Base-by-base conservation (phyloP, 1,140 invertebrate genomes). In the Polypedilum vanderplanki region DNA sequence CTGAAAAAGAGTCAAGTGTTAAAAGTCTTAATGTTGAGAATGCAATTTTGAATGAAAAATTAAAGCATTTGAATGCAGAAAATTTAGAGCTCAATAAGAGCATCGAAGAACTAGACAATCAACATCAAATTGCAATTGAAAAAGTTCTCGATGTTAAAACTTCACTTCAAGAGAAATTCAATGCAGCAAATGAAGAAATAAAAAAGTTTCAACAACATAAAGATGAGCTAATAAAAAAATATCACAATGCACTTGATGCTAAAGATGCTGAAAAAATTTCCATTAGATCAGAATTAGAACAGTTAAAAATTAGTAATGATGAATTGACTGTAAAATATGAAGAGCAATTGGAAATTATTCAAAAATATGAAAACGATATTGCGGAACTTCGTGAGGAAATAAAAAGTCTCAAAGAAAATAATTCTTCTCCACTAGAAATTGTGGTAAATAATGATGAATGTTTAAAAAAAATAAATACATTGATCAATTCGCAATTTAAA, bases 61-160 rank as follows among this genome's bases (percentile, higher is more conserved):
- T 86, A 20, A 77, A 81, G 4, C 77, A 82, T 10, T 77, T 85
- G 7, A 80, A 83, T 76, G 81, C 83, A 3, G 84, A 87, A 76
- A 88, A 89, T 78, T 82, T 83, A 75, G 85, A 84, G 77, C 80
- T 91, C 40, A 83, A 84, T 5, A 78, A 76, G 7, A 90, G 86
- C 76, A 83, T 93, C 40, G 90, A 91, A 76, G 90, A 92, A 79
- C 81, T 93, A 77, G 91, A 93, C 79, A 84, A 80, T 65, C 90
- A 93, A 80, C 89, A 93, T 79, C 85, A 89, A 76, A 80, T 86
- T 76, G 90, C 89, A 0, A 88, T 91, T 81, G 88, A 89, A 74
- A 85, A 86, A 79, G 77, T 90, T 15, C 78, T 90, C 17, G 79
- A 83, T 0, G 78, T 90, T n/a, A 90, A 90, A 80, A 85, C 85